phyloP scores from a whole-genome alignment of 37 sponge, comb jelly and placozoan species.

The Ianthella basta region DNA sequence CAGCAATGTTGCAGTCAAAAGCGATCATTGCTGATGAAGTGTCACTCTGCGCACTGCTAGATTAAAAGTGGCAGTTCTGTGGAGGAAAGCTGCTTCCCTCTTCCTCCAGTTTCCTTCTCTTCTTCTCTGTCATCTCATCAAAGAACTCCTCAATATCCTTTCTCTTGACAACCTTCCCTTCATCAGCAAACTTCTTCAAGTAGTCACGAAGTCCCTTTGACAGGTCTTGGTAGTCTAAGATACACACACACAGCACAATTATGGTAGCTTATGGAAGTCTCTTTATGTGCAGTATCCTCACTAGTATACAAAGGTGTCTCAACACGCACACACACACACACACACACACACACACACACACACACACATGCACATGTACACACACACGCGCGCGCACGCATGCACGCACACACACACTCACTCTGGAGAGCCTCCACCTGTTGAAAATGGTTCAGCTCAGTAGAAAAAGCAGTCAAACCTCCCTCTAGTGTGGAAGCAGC shows the following conservation, averaged over 20 bases:
- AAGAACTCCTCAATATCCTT: constrained; percentile 87
- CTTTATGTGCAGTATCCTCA: not conserved
- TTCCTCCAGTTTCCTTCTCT: constrained; percentile 46
- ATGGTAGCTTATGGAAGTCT: not conserved
- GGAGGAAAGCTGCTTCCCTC: constrained; percentile 75
- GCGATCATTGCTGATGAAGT: too few relatives aligned
- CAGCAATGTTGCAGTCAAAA: too few relatives aligned
- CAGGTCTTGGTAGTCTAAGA: constrained; percentile 75
- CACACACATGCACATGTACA: too few relatives aligned
- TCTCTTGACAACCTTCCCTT: constrained; percentile 72
- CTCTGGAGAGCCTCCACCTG: constrained; percentile 77
- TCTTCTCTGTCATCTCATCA: constrained; percentile 63
- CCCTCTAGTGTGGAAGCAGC: constrained; percentile 45
- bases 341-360: not conserved
- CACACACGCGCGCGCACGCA: not conserved
- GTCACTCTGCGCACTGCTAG: not conserved
- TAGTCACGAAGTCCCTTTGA: constrained; percentile 67
- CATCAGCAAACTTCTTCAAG: constrained; percentile 65
- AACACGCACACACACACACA: not conserved
- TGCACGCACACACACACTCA: constrained; percentile 26
- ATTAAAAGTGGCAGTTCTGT: constrained; percentile 44
- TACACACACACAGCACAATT: not conserved
- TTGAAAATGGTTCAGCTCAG: constrained; percentile 57
- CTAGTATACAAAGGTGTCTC: not conserved
- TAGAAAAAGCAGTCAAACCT: constrained; percentile 58